Conservation (phyloP, 2,113 vertebrate genomes). For the Indicator indicator region DNA sequence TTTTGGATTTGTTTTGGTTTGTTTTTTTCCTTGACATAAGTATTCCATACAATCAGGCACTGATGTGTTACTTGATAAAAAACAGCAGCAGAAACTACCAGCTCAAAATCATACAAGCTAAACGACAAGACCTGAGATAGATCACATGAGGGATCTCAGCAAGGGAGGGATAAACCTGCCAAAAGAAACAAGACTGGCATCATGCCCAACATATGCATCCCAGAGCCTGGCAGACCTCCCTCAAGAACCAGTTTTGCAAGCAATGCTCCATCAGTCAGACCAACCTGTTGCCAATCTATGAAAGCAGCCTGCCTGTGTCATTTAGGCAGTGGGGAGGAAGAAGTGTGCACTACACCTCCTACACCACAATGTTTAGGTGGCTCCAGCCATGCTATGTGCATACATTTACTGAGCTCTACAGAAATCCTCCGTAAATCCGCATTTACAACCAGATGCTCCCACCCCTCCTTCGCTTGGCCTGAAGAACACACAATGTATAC, state of each 20-base stretch:
- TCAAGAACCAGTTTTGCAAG: not conserved
- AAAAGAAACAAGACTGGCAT: not conserved
- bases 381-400: not conserved
- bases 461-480: not conserved
- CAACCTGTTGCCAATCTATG: rapidly evolving
- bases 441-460: not conserved
- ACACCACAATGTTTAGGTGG: not conserved
- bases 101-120: not conserved
- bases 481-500: not conserved
- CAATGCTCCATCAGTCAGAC: rapidly evolving
- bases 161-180: not conserved
- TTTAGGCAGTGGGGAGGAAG: not conserved
- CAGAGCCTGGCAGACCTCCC: not conserved
- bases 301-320: not conserved
- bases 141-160: not conserved
- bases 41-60: not conserved
- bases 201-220: rapidly evolving
- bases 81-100: not conserved
- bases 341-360: rapidly evolving
- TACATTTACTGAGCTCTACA: not conserved
- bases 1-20: too few species aligned
- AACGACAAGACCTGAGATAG: not conserved
- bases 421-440: not conserved
- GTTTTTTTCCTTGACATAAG: too few species aligned
- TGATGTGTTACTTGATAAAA: not conserved